phyloP scores from a whole-genome alignment of 37 sponge, comb jelly and placozoan species.

The Cliona cf. orientalis region DNA sequence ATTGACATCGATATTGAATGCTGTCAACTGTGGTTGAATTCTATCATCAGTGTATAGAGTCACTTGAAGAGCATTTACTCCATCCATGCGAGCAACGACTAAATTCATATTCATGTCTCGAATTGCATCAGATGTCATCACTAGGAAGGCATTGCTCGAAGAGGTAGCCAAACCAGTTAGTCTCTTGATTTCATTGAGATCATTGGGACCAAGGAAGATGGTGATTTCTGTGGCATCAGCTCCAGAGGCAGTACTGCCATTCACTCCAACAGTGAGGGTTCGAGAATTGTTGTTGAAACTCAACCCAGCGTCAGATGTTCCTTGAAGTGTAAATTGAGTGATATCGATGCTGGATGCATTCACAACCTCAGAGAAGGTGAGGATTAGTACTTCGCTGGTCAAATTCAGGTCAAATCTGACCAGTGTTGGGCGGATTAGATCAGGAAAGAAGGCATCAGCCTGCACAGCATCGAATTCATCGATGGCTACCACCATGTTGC shows the following conservation, averaged over 20 bases:
- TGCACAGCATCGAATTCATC: constrained; percentile 21
- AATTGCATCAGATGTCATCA: constrained; percentile 43
- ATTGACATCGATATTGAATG: constrained; percentile 72
- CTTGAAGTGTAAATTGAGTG: constrained; percentile 64
- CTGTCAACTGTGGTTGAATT: constrained; percentile 45
- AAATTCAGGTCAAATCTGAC: constrained; percentile 81
- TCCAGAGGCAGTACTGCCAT: constrained; percentile 22
- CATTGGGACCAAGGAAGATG: constrained; percentile 67
- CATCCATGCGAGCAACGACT: constrained; percentile 48
- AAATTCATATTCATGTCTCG: constrained; percentile 77
- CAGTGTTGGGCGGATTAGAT: constrained; percentile 66
- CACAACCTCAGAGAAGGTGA: constrained; percentile 89
- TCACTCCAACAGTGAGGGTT: constrained; percentile 38
- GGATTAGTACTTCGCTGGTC: constrained; percentile 52
- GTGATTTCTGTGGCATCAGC: constrained; percentile 46
- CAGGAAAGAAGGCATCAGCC: constrained; percentile 59
- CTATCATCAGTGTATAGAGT: constrained; percentile 59
- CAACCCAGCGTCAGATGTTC: not conserved
- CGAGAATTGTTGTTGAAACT: not conserved
- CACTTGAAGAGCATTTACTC: constrained; percentile 34
- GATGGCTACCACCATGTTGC: constrained; percentile 54
- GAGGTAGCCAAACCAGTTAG: constrained; percentile 59
- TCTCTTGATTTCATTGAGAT: constrained; percentile 91
- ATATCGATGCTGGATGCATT: constrained; percentile 72
- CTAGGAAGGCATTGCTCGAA: constrained; percentile 47